phyloP scores from a whole-genome alignment of 2,888 invertebrate species.

The Polia nebulosa region DNA sequence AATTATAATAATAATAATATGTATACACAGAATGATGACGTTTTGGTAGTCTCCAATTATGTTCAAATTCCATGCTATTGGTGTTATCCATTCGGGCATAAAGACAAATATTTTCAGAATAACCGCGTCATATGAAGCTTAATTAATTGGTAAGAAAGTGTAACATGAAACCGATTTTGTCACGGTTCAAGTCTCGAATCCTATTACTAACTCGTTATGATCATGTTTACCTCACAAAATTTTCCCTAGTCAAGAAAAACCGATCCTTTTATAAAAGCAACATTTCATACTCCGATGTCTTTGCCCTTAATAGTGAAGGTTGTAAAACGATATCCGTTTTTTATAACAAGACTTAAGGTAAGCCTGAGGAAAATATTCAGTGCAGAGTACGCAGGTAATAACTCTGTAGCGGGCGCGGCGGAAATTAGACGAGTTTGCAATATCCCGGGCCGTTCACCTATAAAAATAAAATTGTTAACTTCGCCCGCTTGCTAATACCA shows the following conservation, averaged over 20 bases:
- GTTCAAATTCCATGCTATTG: too few species aligned
- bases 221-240: background rate
- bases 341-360: conserved; percentile 64
- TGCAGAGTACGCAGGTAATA: conserved; percentile 77
- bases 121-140: background rate
- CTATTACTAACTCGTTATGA: background rate
- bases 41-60: too few species aligned
- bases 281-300: conserved; percentile 34
- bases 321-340: conserved; percentile 65
- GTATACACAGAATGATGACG: too few species aligned
- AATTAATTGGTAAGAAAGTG: background rate
- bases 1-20: too few species aligned
- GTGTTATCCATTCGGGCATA: too few species aligned
- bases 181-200: background rate
- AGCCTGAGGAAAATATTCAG: conserved; percentile 74
- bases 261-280: conserved; percentile 13
- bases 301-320: conserved; percentile 47
- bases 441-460: conserved; percentile 78
- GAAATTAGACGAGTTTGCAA: conserved; percentile 83
- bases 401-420: conserved; percentile 72
- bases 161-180: background rate
- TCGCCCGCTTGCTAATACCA: conserved; percentile 62
- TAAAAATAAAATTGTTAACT: conserved; percentile 78
- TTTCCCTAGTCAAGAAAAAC: background rate
- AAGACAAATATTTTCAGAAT: background rate